phyloP scores from a whole-genome alignment of 1,140 invertebrate species.

The Brachionus rotundiformis region DNA sequence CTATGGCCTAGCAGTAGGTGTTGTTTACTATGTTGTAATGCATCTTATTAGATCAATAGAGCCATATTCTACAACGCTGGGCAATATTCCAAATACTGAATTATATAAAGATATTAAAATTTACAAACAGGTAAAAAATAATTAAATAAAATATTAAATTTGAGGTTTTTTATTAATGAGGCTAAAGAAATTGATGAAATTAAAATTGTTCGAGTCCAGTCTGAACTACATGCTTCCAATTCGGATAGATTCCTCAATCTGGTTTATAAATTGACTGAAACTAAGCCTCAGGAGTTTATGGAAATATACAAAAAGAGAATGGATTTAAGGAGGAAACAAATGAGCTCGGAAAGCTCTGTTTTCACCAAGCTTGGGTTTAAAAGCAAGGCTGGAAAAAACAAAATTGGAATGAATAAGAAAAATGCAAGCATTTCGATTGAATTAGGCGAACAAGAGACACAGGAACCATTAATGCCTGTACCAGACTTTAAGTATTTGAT shows the following conservation, averaged over 20 bases:
- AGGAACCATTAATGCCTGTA: neutral
- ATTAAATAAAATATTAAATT: too few relatives aligned
- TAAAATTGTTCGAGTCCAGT: neutral
- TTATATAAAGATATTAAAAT: conserved; percentile 51
- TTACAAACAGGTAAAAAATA: conserved; percentile 44
- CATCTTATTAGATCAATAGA: conserved; percentile 61
- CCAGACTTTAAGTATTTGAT: neutral
- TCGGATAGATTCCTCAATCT: neutral
- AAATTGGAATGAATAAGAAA: neutral
- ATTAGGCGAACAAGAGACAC: neutral
- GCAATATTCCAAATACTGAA: conserved; percentile 48
- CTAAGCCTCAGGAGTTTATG: neutral
- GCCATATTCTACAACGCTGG: conserved; percentile 53
- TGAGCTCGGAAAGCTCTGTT: neutral
- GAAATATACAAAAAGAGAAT: neutral
- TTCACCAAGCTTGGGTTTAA: neutral
- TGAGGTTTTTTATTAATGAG: neutral
- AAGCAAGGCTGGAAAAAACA: neutral
- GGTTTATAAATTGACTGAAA: neutral
- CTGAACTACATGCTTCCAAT: neutral
- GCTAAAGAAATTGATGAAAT: neutral
- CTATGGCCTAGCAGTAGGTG: conserved; percentile 55
- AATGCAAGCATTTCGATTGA: neutral
- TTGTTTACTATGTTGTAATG: conserved; percentile 45
- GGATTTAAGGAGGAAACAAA: neutral